phyloP scores from a whole-genome alignment of 2,113 vertebrate species.

The Gulo gulo region DNA sequence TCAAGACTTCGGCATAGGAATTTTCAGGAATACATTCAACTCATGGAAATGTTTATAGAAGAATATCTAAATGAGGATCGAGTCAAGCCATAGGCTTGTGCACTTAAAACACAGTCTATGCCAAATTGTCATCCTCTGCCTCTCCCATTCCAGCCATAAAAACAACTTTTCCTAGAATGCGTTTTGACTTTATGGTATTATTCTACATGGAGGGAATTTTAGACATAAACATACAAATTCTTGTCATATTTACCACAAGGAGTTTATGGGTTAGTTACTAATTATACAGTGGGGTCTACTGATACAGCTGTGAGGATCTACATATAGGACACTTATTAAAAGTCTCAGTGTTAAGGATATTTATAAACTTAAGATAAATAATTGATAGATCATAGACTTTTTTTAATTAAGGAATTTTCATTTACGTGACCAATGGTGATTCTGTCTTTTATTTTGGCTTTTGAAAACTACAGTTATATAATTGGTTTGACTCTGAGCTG shows the following conservation, averaged over 20 bases:
- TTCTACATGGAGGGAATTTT: background rate
- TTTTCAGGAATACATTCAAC: background rate
- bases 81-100: accelerated
- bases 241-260: background rate
- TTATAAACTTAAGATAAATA: background rate
- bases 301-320: background rate
- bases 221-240: background rate
- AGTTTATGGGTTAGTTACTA: background rate
- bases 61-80: background rate
- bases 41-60: background rate
- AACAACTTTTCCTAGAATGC: background rate
- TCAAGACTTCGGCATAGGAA: background rate
- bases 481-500: background rate
- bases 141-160: background rate
- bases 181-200: background rate
- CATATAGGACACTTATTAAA: background rate
- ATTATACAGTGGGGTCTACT: background rate
- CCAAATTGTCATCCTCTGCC: accelerated
- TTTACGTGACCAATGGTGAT: background rate
- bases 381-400: background rate
- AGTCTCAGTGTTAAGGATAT: background rate
- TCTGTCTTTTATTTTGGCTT: background rate
- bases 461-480: background rate
- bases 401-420: background rate
- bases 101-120: background rate